These are phyloP conservation scores for Podarcis cretensis DNA, from an alignment of 2,113 vertebrate genomes.

Conservation along the genomic window DNA sequence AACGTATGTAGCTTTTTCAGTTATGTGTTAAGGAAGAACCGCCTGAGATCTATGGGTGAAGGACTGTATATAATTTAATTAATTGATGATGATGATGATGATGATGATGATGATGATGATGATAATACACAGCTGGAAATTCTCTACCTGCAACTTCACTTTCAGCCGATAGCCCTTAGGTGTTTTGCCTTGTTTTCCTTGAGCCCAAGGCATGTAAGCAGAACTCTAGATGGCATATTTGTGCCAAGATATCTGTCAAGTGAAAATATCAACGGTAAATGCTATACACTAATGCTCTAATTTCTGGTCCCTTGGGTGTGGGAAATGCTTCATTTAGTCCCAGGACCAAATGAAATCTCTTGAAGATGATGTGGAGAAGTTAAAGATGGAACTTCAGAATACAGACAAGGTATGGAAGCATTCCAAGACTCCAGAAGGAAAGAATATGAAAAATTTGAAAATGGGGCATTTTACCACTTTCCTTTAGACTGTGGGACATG, in stretches of 20 bases:
- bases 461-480: not conserved
- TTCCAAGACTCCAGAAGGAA: accelerated
- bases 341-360: conserved; percentile 80
- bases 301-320: conserved; percentile 26
- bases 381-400: conserved; percentile 83
- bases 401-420: conserved; percentile 79
- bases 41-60: too few relatives aligned
- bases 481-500: not conserved
- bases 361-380: conserved; percentile 78
- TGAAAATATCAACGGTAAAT: accelerated
- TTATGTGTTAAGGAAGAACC: too few relatives aligned
- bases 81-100: too few relatives aligned
- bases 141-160: too few relatives aligned
- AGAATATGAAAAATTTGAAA: not conserved
- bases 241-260: not conserved
- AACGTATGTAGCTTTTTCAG: too few relatives aligned
- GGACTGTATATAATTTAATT: too few relatives aligned
- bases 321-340: conserved; percentile 73
- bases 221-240: not conserved
- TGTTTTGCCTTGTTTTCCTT: not conserved
- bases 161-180: too few relatives aligned
- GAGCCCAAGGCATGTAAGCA: not conserved
- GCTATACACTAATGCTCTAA: not conserved
- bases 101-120: too few relatives aligned
- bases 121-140: too few relatives aligned